Evolutionary conservation across 2,113 vertebrate species (phyloP).

Genomic region (Saccopteryx bilineata): DNA sequence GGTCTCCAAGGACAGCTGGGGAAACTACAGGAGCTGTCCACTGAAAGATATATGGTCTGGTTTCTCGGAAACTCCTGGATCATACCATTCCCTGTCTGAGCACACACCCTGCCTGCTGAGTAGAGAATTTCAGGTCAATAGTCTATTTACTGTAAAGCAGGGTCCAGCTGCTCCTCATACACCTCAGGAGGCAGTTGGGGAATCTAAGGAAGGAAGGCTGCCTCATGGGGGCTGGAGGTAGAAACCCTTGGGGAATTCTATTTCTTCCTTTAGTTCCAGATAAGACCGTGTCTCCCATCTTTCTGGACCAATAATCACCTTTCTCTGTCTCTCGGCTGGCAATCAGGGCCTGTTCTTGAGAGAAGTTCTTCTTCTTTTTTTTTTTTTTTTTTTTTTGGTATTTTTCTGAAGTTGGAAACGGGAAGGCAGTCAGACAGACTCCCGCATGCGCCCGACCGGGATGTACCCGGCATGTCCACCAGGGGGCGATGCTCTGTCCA

Average conservation of each 20-base stretch:
- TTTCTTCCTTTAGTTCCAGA: not conserved
- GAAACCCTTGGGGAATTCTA: not conserved
- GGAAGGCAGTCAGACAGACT: too few species aligned
- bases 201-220: not conserved
- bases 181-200: not conserved
- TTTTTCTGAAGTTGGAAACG: too few species aligned
- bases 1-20: slow-evolving; percentile 33
- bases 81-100: not conserved
- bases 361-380: not conserved
- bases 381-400: too few species aligned
- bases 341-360: not conserved
- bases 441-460: too few species aligned
- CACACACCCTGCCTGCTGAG: slow-evolving; percentile 59
- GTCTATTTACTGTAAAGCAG: slow-evolving; percentile 67
- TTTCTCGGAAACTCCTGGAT: slow-evolving; percentile 78
- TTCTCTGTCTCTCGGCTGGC: not conserved
- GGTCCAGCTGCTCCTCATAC: not conserved
- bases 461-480: too few species aligned
- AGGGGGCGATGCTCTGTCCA: too few species aligned
- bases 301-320: not conserved
- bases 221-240: not conserved
- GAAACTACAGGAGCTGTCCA: slow-evolving; percentile 31
- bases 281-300: not conserved
- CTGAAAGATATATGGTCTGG: slow-evolving; percentile 41
- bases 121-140: slow-evolving; percentile 56